phyloP scores from a whole-genome alignment of 1,140 invertebrate species.

The Drosophila subobscura region DNA sequence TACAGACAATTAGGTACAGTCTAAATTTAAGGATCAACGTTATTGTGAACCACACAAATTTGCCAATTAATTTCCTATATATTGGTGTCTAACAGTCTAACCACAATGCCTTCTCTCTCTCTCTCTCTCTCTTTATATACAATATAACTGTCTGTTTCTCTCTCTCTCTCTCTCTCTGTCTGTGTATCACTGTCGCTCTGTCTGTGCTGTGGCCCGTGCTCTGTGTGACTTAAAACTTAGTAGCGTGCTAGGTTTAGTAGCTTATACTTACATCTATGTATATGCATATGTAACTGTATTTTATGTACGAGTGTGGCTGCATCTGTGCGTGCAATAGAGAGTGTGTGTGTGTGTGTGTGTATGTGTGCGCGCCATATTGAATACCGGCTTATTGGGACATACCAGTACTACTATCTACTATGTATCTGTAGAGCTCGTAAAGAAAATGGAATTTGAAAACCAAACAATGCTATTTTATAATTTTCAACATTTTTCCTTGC shows the following conservation, averaged over 20 bases:
- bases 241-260: slow-evolving; percentile 77
- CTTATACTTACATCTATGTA: slow-evolving; percentile 51
- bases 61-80: slow-evolving; percentile 53
- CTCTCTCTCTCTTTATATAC: slow-evolving; percentile 51
- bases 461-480: slow-evolving; percentile 56
- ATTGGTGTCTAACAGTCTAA: slow-evolving; percentile 79
- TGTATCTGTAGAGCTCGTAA: background rate
- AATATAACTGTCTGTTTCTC: slow-evolving; percentile 37
- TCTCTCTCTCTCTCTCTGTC: slow-evolving; percentile 49
- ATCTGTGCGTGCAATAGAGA: slow-evolving; percentile 23
- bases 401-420: background rate
- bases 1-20: slow-evolving; percentile 72
- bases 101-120: slow-evolving; percentile 58
- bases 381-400: slow-evolving; percentile 43
- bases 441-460: slow-evolving; percentile 46
- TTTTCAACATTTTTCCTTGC: slow-evolving; percentile 58
- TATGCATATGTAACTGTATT: slow-evolving; percentile 19
- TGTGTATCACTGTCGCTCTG: slow-evolving; percentile 18
- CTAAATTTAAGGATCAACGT: slow-evolving; percentile 47
- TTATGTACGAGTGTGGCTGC: slow-evolving; percentile 24
- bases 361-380: slow-evolving; percentile 38
- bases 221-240: slow-evolving; percentile 67
- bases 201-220: slow-evolving; percentile 75
- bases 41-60: slow-evolving; percentile 49
- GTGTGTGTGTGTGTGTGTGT: slow-evolving; percentile 41